These are phyloP conservation scores for Strix uralensis DNA, from an alignment of 2,113 vertebrate genomes.

Conservation along the genomic window DNA sequence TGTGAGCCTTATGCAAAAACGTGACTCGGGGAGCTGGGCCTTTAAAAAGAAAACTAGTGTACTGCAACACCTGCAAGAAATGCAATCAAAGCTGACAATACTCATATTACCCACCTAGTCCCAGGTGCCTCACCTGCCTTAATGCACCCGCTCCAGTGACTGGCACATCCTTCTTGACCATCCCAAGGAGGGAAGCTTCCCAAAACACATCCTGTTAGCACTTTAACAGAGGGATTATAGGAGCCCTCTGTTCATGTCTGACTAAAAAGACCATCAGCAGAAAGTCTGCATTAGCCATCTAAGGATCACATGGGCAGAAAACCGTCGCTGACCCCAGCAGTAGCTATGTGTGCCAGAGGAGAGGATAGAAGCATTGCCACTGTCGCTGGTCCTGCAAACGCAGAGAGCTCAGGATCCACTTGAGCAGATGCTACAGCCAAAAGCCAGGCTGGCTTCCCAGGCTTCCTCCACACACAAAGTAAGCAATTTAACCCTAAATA, in stretches of 20 bases:
- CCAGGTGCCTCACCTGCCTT: background rate
- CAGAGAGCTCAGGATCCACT: background rate
- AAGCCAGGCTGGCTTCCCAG: background rate
- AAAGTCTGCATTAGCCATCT: background rate
- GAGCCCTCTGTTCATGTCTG: background rate
- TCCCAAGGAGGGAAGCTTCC: background rate
- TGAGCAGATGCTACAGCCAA: background rate
- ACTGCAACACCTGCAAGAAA: background rate
- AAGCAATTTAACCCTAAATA: background rate
- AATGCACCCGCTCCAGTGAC: background rate
- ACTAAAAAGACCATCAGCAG: background rate
- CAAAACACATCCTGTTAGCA: background rate
- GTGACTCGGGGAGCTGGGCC: background rate
- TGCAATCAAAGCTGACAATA: rapidly evolving
- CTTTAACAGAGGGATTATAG: background rate
- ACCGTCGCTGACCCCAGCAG: rapidly evolving
- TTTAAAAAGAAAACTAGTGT: background rate
- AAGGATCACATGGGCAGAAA: background rate
- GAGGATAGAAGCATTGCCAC: background rate
- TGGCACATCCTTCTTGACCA: background rate
- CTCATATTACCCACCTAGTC: background rate
- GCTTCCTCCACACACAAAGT: background rate
- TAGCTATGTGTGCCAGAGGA: background rate
- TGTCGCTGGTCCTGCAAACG: background rate
- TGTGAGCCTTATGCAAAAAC: background rate